Percentiles rank a stretch among this genome's conserved stretches.
Conservation (phyloP, 2,113 vertebrate species). For the Chaenocephalus aceratus region DNA sequence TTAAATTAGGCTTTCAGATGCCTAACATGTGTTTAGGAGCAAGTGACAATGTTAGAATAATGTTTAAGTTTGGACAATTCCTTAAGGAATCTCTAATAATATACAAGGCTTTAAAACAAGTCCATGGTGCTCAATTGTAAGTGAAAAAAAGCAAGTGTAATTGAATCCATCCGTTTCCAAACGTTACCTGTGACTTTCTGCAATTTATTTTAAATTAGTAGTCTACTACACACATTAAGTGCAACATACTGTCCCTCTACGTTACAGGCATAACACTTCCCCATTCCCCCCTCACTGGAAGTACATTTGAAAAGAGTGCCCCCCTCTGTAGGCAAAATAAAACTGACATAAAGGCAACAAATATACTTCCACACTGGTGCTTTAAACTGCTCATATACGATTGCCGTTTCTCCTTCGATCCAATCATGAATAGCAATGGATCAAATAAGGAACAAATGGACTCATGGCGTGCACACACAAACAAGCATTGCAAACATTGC, state of each 20-base stretch:
- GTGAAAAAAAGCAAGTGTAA: too few relatives aligned
- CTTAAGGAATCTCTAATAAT: too few relatives aligned
- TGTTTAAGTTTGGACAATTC: neutral
- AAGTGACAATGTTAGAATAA: neutral
- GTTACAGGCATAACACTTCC: constrained; percentile 54
- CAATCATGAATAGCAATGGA: neutral
- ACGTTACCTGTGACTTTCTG: neutral
- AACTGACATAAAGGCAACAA: constrained; percentile 46
- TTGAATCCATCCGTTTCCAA: neutral
- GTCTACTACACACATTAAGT: neutral
- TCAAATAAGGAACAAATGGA: neutral
- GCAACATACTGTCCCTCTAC: neutral
- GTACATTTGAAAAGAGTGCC: constrained; percentile 62
- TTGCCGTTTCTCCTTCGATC: neutral
- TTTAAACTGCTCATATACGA: constrained; percentile 33
- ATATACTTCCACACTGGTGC: constrained; percentile 26
- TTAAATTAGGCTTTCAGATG: too few relatives aligned
- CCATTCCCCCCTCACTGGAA: constrained; percentile 15
- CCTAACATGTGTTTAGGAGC: too few relatives aligned
- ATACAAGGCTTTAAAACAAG: too few relatives aligned
- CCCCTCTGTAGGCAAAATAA: constrained; percentile 78
- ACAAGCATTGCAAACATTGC: constrained; percentile 42
- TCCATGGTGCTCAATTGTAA: neutral
- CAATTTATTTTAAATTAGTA: neutral
- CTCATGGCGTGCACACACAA: neutral